Evolutionary conservation across 1,140 invertebrate species (phyloP), one percentile per base, ranked within the genome.

Genomic region (Megathymus violae): DNA sequence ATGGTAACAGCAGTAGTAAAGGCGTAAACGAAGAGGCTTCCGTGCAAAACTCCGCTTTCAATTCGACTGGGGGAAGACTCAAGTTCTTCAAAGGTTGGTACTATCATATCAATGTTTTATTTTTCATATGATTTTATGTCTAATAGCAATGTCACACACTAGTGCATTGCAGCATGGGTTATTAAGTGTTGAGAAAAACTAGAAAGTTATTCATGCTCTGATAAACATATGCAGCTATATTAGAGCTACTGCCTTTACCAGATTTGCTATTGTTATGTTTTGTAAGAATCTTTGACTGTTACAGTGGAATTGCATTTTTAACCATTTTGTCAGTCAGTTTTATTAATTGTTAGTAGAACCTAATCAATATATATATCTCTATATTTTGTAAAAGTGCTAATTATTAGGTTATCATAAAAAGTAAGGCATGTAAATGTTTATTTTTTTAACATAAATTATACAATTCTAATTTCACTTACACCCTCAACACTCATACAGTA

Each of bases 71-170:
- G 75, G 93, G 93, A 71, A 91, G 93, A 62, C 92, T 93, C 64
- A 93, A 93, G 79, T 93, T 93, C 78, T 93, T 93, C 78, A 93
- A 93, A 92, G 93, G 93, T 93, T 67, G 76, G 80, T 88, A 22
- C 27, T 46, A 15, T 62, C 25, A 46, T 38, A 27, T 54, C 17
- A 27, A 17, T 41, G 3, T 62, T 41, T 46, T 52, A 62, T 60
- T 43, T 38, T 40, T 11, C 50, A 40, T 54, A 19, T 51, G 25
- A 40, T 34, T 27, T 41, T 43, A 5, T 25, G 27, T 16, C 25
- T 19, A 3, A 36, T 38, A 51, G 43, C 9, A 59, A 25, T n/a
- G 36, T 54, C 9, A 19, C 19, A 19, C 16, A 25, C 46, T 36
- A 59, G 50, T 22, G 19, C 19, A 22, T 22, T 22, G 17, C 19